Conservation (phyloP, 2,888 invertebrate genomes). For the Perizoma affinitatum region DNA sequence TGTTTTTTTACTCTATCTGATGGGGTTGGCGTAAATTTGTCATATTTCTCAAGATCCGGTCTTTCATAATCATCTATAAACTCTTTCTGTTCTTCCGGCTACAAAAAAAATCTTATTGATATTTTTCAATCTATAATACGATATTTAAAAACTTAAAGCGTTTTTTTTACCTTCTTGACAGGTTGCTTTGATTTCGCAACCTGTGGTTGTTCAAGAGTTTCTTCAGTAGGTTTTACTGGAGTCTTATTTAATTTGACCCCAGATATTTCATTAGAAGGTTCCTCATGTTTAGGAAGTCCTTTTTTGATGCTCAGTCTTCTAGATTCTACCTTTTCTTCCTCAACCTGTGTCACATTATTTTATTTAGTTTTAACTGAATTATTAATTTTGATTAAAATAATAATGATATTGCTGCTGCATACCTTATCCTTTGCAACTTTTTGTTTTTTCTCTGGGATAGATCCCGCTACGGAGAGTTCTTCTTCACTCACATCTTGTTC, state of each 20-base stretch:
- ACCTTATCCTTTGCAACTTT: conserved; percentile 67
- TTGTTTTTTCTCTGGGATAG: conserved; percentile 67
- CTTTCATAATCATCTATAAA: conserved; percentile 89
- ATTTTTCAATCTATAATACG: background rate
- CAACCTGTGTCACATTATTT: conserved; percentile 54
- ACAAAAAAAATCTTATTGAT: conserved; percentile 41
- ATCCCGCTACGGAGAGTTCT: conserved; percentile 65
- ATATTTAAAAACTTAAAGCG: background rate
- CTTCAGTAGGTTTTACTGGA: conserved; percentile 66
- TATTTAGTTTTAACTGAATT: conserved; percentile 1
- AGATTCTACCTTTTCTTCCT: conserved; percentile 64
- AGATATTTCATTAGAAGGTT: conserved; percentile 73
- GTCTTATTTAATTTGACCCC: conserved; percentile 71
- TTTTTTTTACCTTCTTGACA: conserved; percentile 65
- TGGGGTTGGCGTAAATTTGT: conserved; percentile 80
- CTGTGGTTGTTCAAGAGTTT: conserved; percentile 68
- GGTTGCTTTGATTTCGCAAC: conserved; percentile 68
- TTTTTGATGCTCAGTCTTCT: conserved; percentile 73
- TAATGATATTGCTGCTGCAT: conserved; percentile 30
- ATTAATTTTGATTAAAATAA: conserved; percentile 9
- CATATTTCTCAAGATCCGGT: conserved; percentile 88
- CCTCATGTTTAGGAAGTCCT: conserved; percentile 69
- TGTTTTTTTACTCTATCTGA: conserved; percentile 72
- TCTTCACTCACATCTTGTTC: conserved; percentile 76
- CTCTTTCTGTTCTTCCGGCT: conserved; percentile 79